Conservation (phyloP, 2,113 vertebrate species). For the Macquaria australasica region DNA sequence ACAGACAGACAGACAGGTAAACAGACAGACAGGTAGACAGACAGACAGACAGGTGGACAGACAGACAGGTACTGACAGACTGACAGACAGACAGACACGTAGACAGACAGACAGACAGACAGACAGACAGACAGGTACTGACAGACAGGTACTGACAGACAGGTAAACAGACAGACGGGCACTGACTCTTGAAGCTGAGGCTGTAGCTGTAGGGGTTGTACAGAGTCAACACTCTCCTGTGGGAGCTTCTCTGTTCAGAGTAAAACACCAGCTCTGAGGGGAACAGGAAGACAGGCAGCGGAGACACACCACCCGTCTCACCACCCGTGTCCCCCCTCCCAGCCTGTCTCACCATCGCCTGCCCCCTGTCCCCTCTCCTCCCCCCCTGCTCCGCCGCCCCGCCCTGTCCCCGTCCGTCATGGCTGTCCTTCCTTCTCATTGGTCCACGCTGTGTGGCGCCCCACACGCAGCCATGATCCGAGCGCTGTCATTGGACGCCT, state of each 20-base stretch:
- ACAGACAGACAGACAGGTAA: too few species aligned
- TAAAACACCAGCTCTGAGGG: constrained; percentile 35
- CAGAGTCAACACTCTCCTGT: constrained; percentile 35
- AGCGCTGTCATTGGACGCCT: constrained; percentile 53
- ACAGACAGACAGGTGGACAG: too few species aligned
- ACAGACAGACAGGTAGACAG: background rate
- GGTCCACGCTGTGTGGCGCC: background rate
- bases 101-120: background rate
- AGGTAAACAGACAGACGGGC: background rate
- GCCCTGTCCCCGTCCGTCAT: constrained; percentile 16
- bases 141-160: background rate
- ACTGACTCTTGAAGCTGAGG: constrained; percentile 50
- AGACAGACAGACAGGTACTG: background rate
- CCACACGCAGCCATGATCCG: constrained; percentile 16
- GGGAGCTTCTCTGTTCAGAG: constrained; percentile 15
- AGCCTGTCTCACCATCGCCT: background rate
- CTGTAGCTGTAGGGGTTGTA: constrained; percentile 61
- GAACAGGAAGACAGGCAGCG: constrained; percentile 56
- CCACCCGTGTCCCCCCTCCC: background rate
- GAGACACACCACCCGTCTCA: background rate
- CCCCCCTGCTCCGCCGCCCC: background rate
- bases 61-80: background rate
- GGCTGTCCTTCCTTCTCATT: constrained; percentile 41
- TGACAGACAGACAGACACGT: background rate
- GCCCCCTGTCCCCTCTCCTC: background rate